Evolutionary conservation across 2,888 invertebrate genomes (phyloP).

Genomic region (Tetropium fuscum): DNA sequence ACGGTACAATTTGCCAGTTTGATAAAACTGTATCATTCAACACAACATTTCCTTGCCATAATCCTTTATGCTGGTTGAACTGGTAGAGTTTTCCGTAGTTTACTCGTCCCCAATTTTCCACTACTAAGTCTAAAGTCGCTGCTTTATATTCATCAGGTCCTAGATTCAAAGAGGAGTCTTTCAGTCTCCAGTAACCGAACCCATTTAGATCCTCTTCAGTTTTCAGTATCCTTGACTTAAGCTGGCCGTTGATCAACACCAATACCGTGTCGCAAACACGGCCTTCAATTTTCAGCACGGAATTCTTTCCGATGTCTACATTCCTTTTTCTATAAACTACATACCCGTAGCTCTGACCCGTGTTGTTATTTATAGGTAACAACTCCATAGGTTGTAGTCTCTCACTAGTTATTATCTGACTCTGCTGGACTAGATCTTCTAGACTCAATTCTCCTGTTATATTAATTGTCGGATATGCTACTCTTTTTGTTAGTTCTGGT

Average conservation of each 20-base stretch:
- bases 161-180: constrained; percentile 57
- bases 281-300: constrained; percentile 60
- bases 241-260: constrained; percentile 65
- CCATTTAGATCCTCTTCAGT: constrained; percentile 54
- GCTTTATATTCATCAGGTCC: constrained; percentile 43
- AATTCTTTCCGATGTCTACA: constrained; percentile 50
- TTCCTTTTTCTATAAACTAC: constrained; percentile 66
- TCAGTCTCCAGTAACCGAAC: constrained; percentile 65
- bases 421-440: constrained; percentile 39
- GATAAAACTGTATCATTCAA: constrained; percentile 62
- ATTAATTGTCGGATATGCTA: constrained; percentile 56
- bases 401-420: constrained; percentile 28
- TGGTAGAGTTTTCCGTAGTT: constrained; percentile 67
- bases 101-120: constrained; percentile 86
- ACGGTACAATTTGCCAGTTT: constrained; percentile 66
- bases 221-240: constrained; percentile 57
- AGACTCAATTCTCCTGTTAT: constrained; percentile 48
- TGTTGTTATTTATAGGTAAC: constrained; percentile 60
- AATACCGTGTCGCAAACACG: constrained; percentile 68
- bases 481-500: constrained; percentile 55
- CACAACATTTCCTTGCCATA: constrained; percentile 65
- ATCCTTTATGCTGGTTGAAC: constrained; percentile 63
- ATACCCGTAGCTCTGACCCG: constrained; percentile 71
- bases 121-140: constrained; percentile 64
- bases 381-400: constrained; percentile 57